Percentiles rank a stretch among this genome's conserved stretches.
Conservation (phyloP, 2,113 vertebrate species). For the Meriones unguiculatus region DNA sequence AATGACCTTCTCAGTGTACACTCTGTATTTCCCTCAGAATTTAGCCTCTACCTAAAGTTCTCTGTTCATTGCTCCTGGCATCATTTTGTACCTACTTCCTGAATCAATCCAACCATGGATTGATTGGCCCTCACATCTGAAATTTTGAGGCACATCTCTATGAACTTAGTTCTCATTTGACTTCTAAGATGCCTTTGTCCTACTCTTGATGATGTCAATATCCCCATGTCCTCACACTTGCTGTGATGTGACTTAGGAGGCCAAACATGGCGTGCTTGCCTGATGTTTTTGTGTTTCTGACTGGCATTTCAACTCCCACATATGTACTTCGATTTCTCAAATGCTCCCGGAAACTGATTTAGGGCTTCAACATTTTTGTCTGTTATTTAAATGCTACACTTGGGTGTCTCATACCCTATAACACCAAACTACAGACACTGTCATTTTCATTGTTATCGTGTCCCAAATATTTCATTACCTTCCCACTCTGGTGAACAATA, state of each 20-base stretch:
- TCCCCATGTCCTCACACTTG: rapidly evolving
- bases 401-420: background rate
- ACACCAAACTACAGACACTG: background rate
- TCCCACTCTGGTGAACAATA: background rate
- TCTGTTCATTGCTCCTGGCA: background rate
- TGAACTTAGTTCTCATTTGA: background rate
- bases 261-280: background rate
- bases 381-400: background rate
- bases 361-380: background rate
- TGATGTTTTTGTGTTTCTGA: rapidly evolving
- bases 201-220: rapidly evolving
- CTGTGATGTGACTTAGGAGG: background rate
- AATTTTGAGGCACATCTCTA: background rate
- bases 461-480: background rate
- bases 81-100: background rate
- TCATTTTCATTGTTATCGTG: background rate
- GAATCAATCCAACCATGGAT: background rate
- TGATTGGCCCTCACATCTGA: background rate
- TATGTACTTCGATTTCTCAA: background rate
- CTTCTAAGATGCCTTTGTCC: background rate
- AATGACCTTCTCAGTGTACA: background rate
- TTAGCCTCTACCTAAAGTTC: background rate
- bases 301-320: background rate
- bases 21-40: background rate
- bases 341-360: background rate